Percentiles rank a stretch among this genome's conserved stretches.
Evolutionary conservation across 2,888 invertebrate species (phyloP).

Genomic region (Onthophagus sagittarius): DNA sequence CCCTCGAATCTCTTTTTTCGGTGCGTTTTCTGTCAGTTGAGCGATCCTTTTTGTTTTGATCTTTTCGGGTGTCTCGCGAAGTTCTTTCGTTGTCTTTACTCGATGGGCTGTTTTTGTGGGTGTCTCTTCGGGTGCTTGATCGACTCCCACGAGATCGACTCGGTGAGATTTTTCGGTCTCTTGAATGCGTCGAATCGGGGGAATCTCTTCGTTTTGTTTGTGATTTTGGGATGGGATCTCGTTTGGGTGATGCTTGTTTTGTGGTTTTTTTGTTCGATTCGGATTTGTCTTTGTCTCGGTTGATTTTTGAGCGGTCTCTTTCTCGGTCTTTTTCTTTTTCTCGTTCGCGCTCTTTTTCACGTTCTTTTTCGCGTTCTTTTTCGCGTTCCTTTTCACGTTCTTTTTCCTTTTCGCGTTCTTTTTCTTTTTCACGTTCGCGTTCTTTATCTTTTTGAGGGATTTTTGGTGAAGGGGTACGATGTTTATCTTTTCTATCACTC

Average conservation of each 20-base stretch:
- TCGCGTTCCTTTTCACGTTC: constrained; percentile 46
- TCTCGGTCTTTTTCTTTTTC: constrained; percentile 38
- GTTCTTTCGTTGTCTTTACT: constrained; percentile 49
- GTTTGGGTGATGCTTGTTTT: constrained; percentile 43
- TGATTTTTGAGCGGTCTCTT: constrained; percentile 37
- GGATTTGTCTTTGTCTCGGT: constrained; percentile 44
- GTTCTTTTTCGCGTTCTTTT: constrained; percentile 53
- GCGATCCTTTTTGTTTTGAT: constrained; percentile 33
- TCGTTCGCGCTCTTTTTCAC: constrained; percentile 52
- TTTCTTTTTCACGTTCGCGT: constrained; percentile 50
- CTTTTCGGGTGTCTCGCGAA: constrained; percentile 46
- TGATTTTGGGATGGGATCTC: constrained; percentile 36
- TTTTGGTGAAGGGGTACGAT: constrained; percentile 46
- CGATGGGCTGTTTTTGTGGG: constrained; percentile 41
- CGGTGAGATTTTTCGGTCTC: constrained; percentile 38
- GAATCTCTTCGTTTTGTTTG: constrained; percentile 45
- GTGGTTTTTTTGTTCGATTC: constrained; percentile 36
- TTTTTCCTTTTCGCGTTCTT: constrained; percentile 44
- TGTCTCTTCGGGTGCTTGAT: constrained; percentile 33
- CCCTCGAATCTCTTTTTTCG: constrained; percentile 59
- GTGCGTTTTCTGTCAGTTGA: constrained; percentile 38
- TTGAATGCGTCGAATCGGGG: constrained; percentile 46
- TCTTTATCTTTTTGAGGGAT: constrained; percentile 41
- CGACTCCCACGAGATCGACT: constrained; percentile 37
- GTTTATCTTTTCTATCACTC: constrained; percentile 42